Evolutionary conservation across 2,113 vertebrate species (phyloP).

Genomic region (Myiopsitta monachus): DNA sequence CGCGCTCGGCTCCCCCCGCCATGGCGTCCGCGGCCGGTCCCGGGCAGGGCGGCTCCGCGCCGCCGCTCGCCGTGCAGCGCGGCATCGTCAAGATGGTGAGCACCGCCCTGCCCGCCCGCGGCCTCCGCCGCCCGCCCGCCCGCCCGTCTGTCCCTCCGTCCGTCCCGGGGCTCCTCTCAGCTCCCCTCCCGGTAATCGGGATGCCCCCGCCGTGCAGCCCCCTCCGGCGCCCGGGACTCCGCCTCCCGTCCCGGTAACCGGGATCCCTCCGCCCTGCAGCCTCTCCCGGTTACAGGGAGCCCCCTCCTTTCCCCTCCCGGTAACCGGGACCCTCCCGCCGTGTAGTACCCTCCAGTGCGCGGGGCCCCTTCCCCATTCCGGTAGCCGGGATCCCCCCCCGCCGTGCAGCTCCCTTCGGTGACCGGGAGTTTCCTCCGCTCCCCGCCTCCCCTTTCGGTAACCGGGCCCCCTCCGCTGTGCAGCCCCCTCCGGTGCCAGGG

Average conservation of each 20-base stretch:
- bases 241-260: neutral
- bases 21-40: slow-evolving; percentile 76
- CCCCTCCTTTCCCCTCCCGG: neutral
- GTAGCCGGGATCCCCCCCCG: neutral
- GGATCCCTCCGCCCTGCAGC: neutral
- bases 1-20: neutral
- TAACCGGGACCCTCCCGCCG: neutral
- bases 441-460: neutral
- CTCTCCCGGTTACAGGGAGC: neutral
- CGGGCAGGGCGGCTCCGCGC: slow-evolving; percentile 71
- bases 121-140: neutral
- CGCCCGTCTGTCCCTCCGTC: no score
- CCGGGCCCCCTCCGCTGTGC: no score
- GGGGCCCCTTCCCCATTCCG: neutral
- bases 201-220: neutral
- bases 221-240: neutral
- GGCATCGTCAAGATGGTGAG: slow-evolving; percentile 96
- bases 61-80: slow-evolving; percentile 81
- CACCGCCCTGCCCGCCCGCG: neutral
- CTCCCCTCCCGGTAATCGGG: neutral
- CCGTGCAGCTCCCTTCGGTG: no score
- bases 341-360: neutral
- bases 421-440: no score
- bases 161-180: neutral
- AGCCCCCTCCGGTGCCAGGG: no score